Evolutionary conservation across 2,888 invertebrate genomes (phyloP).

Genomic region (Apodemia hepburni): DNA sequence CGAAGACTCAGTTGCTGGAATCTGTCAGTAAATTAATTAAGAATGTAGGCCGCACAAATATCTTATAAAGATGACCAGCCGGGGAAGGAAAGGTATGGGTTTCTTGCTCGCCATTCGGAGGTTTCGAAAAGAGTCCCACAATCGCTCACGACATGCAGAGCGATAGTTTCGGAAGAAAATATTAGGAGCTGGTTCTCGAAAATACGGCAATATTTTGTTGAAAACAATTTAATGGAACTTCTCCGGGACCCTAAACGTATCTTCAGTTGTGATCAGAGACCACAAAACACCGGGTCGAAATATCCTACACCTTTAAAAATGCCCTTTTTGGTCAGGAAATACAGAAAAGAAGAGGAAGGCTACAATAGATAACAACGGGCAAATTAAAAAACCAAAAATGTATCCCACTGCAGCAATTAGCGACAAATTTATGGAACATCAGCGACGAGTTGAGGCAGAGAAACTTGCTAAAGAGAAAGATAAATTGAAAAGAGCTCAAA

Average conservation of each 20-base stretch:
- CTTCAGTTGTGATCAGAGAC: slow-evolving; percentile 30
- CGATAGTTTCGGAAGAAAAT: slow-evolving; percentile 8
- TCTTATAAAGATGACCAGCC: slow-evolving; percentile 36
- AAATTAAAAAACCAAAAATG: too few relatives aligned
- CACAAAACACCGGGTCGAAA: neutral
- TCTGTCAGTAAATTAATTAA: slow-evolving; percentile 29
- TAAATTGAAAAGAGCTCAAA: too few relatives aligned
- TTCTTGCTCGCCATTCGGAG: slow-evolving; percentile 14
- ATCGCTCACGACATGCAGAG: slow-evolving; percentile 5
- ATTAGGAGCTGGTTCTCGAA: slow-evolving; percentile 20
- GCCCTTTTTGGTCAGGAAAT: slow-evolving; percentile 19
- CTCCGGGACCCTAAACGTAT: slow-evolving; percentile 24
- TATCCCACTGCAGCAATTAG: too few relatives aligned
- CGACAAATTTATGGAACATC: too few relatives aligned
- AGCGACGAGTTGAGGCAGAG: too few relatives aligned
- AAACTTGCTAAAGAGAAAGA: too few relatives aligned
- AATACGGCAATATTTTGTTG: slow-evolving; percentile 18
- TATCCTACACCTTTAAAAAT: slow-evolving; percentile 16
- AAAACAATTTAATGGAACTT: slow-evolving; percentile 18
- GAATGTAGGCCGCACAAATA: slow-evolving; percentile 32
- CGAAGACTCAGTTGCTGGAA: slow-evolving; percentile 30
- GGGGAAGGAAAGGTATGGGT: slow-evolving; percentile 32
- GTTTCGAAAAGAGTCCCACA: slow-evolving; percentile 15
- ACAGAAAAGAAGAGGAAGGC: slow-evolving; percentile 16
- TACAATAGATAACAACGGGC: slow-evolving; percentile 16